phyloP scores from a whole-genome alignment of 1,140 invertebrate genomes.

The Meloidogyne floridensis region DNA sequence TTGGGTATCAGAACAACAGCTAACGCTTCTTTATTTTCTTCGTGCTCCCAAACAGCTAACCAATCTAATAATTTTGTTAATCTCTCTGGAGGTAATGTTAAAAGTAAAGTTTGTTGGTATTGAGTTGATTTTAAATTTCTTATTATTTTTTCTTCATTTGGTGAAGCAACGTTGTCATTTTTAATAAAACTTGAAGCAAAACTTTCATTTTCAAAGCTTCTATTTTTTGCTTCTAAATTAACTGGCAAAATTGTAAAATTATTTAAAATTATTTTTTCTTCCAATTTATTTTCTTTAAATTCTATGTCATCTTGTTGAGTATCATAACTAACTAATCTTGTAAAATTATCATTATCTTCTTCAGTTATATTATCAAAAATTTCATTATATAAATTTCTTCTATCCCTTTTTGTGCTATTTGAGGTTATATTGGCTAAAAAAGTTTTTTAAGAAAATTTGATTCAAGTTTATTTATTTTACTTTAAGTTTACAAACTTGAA shows the following conservation, averaged over 20 bases:
- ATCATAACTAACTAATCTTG: neutral
- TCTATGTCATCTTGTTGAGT: neutral
- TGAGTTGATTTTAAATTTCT: slow-evolving; percentile 14
- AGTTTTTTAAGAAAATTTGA: neutral
- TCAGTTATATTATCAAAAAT: neutral
- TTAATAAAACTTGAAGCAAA: neutral
- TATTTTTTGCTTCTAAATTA: neutral
- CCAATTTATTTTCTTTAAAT: neutral
- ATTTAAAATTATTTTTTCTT: neutral
- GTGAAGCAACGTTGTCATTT: neutral
- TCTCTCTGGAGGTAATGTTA: slow-evolving; percentile 53
- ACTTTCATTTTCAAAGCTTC: neutral
- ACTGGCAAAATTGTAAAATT: neutral
- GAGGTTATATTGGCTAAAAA: neutral
- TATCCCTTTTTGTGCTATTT: neutral
- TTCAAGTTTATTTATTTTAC: slow-evolving; percentile 10
- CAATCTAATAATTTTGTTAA: slow-evolving; percentile 54
- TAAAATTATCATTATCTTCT: neutral
- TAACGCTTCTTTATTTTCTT: slow-evolving; percentile 31
- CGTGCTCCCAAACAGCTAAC: slow-evolving; percentile 59
- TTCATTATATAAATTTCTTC: slow-evolving; percentile 7
- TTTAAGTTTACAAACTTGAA: neutral
- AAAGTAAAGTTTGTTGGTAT: slow-evolving; percentile 53
- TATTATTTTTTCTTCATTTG: neutral
- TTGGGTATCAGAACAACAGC: slow-evolving; percentile 43